Conservation (phyloP, 1,140 invertebrate species). For the Mactra quadrangularis region DNA sequence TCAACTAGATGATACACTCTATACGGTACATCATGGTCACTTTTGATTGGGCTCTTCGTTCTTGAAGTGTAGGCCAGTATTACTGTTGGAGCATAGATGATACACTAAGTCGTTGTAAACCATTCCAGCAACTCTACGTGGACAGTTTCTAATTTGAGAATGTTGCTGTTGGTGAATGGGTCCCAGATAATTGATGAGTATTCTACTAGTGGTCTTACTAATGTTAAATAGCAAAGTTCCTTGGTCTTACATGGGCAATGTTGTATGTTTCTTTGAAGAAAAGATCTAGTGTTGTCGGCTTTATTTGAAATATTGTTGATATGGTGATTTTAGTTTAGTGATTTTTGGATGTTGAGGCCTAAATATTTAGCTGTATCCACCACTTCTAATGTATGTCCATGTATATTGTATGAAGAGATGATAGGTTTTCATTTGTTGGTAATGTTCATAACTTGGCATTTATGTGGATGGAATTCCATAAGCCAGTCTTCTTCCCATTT, state of each 20-base stretch:
- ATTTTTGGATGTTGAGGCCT: conserved; percentile 49
- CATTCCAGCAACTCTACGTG: conserved; percentile 58
- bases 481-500: conserved; percentile 48
- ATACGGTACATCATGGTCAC: conserved; percentile 49
- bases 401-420: too few species aligned
- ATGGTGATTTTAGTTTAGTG: conserved; percentile 49
- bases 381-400: conserved; percentile 29
- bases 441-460: conserved; percentile 20
- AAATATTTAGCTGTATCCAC: conserved; percentile 43
- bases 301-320: conserved; percentile 24
- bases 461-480: conserved; percentile 44
- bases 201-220: conserved; percentile 46
- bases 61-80: conserved; percentile 36
- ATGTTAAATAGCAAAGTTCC: conserved; percentile 26
- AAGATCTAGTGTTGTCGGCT: too few species aligned
- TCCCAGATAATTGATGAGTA: conserved; percentile 56
- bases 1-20: conserved; percentile 21
- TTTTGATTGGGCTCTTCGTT: conserved; percentile 11
- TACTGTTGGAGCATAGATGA: conserved; percentile 55
- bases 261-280: too few species aligned
- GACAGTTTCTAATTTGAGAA: too few species aligned
- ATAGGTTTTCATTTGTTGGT: conserved; percentile 9
- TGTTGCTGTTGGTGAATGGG: conserved; percentile 7
- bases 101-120: conserved; percentile 50
- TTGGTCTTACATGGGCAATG: conserved; percentile 30